Evolutionary conservation across 2,797 vertebrate species (phyloP).

Genomic region (Sebastes vulpes): DNA sequence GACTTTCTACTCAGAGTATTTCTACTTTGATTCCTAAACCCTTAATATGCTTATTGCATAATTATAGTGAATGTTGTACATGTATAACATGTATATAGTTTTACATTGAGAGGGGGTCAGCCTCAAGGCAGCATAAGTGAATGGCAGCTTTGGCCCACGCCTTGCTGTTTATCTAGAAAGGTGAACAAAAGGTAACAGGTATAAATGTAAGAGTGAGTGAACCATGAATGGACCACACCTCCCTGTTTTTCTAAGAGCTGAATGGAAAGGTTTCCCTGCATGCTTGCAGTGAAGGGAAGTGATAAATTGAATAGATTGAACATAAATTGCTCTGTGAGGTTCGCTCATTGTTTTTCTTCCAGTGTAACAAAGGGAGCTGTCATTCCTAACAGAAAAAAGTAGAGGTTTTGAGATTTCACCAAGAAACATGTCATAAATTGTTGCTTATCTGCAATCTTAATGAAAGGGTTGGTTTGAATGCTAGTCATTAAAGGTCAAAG

Average conservation of each 20-base stretch:
- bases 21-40: neutral
- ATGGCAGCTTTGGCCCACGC: constrained; percentile 31
- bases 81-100: neutral
- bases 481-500: constrained; percentile 24
- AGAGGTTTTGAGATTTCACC: neutral
- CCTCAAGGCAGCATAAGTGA: constrained; percentile 32
- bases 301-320: constrained; percentile 28
- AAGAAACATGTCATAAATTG: neutral
- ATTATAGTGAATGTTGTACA: neutral
- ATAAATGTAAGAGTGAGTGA: constrained; percentile 53
- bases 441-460: constrained; percentile 11
- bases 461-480: constrained; percentile 13
- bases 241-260: constrained; percentile 40
- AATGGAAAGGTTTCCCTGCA: constrained; percentile 25
- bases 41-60: neutral
- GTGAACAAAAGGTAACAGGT: constrained; percentile 51
- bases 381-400: constrained; percentile 15
- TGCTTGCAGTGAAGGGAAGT: constrained; percentile 17
- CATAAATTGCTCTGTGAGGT: constrained; percentile 29
- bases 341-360: neutral
- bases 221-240: constrained; percentile 60
- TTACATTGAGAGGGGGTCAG: neutral
- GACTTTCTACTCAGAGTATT: neutral
- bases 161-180: constrained; percentile 51
- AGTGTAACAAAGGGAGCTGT: constrained; percentile 35